phyloP scores from a whole-genome alignment of 1,140 invertebrate genomes.

The Holcopasites calliopsidis region DNA sequence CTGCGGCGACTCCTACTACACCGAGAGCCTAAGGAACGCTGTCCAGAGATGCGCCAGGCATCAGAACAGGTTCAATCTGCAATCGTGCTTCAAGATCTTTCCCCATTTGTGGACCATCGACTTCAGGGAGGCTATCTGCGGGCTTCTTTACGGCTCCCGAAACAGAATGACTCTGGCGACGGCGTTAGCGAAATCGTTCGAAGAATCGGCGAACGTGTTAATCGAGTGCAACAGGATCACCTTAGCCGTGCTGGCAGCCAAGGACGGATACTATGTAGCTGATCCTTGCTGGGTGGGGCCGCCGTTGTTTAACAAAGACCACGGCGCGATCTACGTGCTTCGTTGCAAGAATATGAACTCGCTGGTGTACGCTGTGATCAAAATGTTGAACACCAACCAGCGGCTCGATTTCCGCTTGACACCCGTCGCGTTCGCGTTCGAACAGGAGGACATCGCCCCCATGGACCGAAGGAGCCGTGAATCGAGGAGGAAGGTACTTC shows the following conservation, averaged over 20 bases:
- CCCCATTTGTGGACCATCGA: conserved; percentile 71
- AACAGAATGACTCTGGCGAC: conserved; percentile 43
- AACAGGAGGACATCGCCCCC: conserved; percentile 32
- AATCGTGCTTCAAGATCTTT: conserved; percentile 66
- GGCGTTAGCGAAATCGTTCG: conserved; percentile 49
- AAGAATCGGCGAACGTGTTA: conserved; percentile 58
- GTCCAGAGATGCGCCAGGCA: conserved; percentile 35
- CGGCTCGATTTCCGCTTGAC: conserved; percentile 67
- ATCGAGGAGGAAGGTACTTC: conserved; percentile 46
- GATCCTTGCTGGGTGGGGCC: conserved; percentile 74
- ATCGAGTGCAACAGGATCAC: conserved; percentile 68
- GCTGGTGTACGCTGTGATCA: conserved; percentile 68
- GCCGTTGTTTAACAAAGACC: conserved; percentile 69
- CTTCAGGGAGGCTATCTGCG: conserved; percentile 62
- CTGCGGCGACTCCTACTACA: conserved; percentile 73
- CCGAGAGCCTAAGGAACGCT: conserved; percentile 64
- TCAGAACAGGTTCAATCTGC: conserved; percentile 68
- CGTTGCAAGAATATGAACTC: conserved; percentile 68
- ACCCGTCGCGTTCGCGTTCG: conserved; percentile 64
- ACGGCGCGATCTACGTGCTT: conserved; percentile 71
- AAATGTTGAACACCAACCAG: conserved; percentile 74
- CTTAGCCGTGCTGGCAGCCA: conserved; percentile 56
- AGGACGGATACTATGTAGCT: conserved; percentile 67
- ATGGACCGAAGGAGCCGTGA: neutral
- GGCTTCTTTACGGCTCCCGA: conserved; percentile 67